Conservation (phyloP, 2,113 vertebrate genomes). For the Dermatemys mawii region DNA sequence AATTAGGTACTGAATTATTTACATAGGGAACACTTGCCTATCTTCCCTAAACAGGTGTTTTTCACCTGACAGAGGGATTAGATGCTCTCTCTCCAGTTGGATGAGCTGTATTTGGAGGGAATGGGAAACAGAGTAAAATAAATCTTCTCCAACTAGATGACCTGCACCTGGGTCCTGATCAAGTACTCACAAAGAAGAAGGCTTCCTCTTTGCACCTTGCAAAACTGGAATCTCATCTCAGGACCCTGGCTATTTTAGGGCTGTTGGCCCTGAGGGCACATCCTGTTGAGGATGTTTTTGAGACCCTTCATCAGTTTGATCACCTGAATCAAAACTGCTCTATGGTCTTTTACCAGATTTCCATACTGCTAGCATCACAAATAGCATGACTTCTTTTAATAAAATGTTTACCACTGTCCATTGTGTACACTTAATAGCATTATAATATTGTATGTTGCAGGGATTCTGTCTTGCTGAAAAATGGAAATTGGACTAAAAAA, state of each 20-base stretch:
- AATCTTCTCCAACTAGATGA: background rate
- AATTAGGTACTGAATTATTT: background rate
- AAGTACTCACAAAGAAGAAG: background rate
- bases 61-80: background rate
- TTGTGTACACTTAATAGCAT: background rate
- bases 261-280: background rate
- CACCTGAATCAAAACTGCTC: background rate
- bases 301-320: background rate
- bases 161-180: background rate
- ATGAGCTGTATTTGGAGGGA: background rate
- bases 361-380: background rate
- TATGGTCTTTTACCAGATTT: background rate
- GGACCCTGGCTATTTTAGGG: background rate
- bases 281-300: background rate
- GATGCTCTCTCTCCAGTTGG: background rate
- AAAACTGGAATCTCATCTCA: background rate
- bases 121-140: background rate
- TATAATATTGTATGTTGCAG: conserved; percentile 74
- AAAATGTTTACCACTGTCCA: background rate
- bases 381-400: background rate
- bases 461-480: conserved; percentile 87
- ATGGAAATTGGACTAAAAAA: conserved; percentile 91
- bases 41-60: background rate
- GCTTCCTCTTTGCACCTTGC: background rate
- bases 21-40: background rate